Evolutionary conservation across 2,113 vertebrate species (phyloP), one percentile per base, ranked within the genome.

Genomic region (Rattus rattus): DNA sequence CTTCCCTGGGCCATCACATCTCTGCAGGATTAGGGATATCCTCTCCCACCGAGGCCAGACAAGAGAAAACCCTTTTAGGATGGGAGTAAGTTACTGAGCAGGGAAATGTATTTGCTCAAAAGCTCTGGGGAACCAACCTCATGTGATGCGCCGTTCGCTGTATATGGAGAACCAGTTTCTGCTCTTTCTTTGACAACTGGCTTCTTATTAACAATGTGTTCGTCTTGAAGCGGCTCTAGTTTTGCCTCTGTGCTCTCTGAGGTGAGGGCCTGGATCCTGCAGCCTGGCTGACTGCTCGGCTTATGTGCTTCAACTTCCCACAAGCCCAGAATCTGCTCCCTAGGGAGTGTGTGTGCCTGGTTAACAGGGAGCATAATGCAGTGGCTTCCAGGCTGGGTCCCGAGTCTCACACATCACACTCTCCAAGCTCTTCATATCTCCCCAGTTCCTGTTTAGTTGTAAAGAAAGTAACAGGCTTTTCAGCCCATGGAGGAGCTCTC

Each of bases 291-390:
- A 85, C 70, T 85, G 36, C 11, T 84, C 91, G 76, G 80, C 26
- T 12, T 30, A 20, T 77, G 79, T 97, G 67, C 19, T 49, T 9
- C 36, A 92, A 77, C 90, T 94, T 77, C 83, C 96, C 86, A 81
- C 94, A 52, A 84, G 49, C 47, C 67, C 85, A n/a, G 87, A 76
- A 52, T 52, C 85, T 80, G 67, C 36, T 61, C 39, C 95, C 28
- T 77, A 70, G 75, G 81, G 94, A 63, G 43, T 9, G 19, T 1
- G 36, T 59, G 73, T 54, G 72, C 6, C 22, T 3, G 28, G 79
- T 49, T 12, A 24, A 24, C 4, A 11, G 1, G 43, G 33, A 36
- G 5, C 19, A 0, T 8, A 5, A 7, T 3, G 2, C 2, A 0
- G 10, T 5, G 20, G 13, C 20, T 7, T 22, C 26, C 1, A 2